Percentiles rank a stretch among this genome's conserved stretches.
These are phyloP conservation scores for Heliornis fulica DNA, from an alignment of 2,113 vertebrate genomes.

Conservation along the genomic window DNA sequence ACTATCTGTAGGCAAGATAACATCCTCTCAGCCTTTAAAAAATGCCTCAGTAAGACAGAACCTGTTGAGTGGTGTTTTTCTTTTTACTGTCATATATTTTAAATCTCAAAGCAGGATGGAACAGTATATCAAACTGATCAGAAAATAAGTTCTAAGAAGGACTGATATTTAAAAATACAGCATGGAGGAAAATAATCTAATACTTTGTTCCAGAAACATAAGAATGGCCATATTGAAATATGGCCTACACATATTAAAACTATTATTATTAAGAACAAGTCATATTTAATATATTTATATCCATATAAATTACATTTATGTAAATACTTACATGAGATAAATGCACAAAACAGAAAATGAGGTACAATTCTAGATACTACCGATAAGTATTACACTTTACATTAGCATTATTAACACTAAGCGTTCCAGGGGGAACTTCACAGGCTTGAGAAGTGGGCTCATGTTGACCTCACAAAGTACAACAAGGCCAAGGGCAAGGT, in stretches of 20 bases:
- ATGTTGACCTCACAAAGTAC: not conserved
- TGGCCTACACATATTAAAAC: not conserved
- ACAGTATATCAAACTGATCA: not conserved
- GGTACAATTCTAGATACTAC: not conserved
- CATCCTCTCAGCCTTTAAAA: not conserved
- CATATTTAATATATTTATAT: not conserved
- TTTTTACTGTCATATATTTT: not conserved
- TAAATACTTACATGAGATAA: not conserved
- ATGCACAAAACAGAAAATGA: not conserved
- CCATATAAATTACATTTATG: not conserved
- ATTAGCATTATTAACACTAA: not conserved
- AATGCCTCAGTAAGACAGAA: not conserved
- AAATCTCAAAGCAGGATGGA: not conserved
- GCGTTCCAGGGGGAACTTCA: not conserved
- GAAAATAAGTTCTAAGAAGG: not conserved
- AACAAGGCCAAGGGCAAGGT: not conserved
- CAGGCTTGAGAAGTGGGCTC: not conserved
- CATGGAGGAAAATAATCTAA: not conserved
- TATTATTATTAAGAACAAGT: not conserved
- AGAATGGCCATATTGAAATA: not conserved
- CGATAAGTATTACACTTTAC: not conserved
- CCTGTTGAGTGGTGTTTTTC: not conserved
- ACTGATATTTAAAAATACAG: not conserved
- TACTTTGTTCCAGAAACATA: not conserved
- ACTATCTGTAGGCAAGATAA: not conserved